phyloP scores from a whole-genome alignment of 1,140 invertebrate genomes.

The Manduca sexta region DNA sequence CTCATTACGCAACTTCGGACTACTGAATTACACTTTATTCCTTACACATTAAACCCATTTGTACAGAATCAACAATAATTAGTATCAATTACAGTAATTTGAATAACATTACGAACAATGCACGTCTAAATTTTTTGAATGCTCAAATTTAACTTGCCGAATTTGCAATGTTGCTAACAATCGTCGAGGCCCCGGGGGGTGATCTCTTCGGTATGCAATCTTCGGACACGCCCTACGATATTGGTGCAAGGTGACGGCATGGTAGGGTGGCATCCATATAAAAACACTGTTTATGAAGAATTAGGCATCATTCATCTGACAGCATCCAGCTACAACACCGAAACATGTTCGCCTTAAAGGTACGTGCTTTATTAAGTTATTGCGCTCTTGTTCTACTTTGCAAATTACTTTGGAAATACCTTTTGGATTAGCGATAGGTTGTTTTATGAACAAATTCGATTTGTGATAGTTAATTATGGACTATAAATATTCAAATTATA shows the following conservation, averaged over 20 bases:
- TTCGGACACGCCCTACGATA: constrained; percentile 19
- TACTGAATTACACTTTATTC: too few relatives aligned
- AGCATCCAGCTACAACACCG: constrained; percentile 10
- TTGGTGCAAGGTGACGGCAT: constrained; percentile 20
- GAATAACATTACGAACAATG: too few relatives aligned
- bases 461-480: too few relatives aligned
- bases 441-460: too few relatives aligned
- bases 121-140: not conserved
- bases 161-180: constrained; percentile 11
- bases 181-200: constrained; percentile 20
- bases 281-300: constrained; percentile 16
- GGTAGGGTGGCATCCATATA: constrained; percentile 23
- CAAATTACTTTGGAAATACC: too few relatives aligned
- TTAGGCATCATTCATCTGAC: constrained; percentile 19
- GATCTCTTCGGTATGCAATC: constrained; percentile 21
- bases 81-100: too few relatives aligned
- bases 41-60: too few relatives aligned
- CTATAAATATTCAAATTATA: too few relatives aligned
- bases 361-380: constrained; percentile 2
- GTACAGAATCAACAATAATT: too few relatives aligned
- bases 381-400: not conserved
- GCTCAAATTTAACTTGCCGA: constrained; percentile 9
- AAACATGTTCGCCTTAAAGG: constrained; percentile 18
- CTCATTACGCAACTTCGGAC: too few relatives aligned
- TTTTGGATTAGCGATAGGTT: too few relatives aligned